Evolutionary conservation across 2,797 vertebrate species (phyloP).

Genomic region (Epinephelus coioides): DNA sequence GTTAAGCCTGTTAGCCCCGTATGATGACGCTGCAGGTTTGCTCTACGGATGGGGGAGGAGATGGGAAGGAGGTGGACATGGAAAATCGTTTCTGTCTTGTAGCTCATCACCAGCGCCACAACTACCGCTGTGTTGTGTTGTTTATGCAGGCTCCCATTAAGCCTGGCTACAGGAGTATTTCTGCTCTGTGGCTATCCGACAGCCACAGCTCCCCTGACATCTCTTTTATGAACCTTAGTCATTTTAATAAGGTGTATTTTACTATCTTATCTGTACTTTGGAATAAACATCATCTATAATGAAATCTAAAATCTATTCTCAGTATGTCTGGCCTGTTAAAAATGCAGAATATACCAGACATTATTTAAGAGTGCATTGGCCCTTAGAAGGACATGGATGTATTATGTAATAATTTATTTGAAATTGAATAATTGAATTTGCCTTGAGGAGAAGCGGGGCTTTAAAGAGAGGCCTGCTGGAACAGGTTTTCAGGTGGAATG

Average conservation of each 20-base stretch:
- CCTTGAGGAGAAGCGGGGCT: conserved; percentile 66
- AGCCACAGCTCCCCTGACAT: conserved; percentile 68
- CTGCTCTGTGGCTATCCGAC: conserved; percentile 55
- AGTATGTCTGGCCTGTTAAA: conserved; percentile 43
- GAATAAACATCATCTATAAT: conserved; percentile 75
- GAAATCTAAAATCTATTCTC: conserved; percentile 50
- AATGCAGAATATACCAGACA: conserved; percentile 51
- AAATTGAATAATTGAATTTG: conserved; percentile 82
- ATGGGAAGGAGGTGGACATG: conserved; percentile 29
- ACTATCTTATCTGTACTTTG: conserved; percentile 69
- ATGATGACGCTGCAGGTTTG: conserved; percentile 55
- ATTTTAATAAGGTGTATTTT: conserved; percentile 79
- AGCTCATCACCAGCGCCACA: conserved; percentile 20
- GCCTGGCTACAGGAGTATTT: conserved; percentile 50
- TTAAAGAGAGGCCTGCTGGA: conserved; percentile 43
- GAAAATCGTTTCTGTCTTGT: conserved; percentile 49
- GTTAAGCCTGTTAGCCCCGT: conserved; percentile 75
- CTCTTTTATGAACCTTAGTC: conserved; percentile 70
- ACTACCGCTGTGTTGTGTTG: conserved; percentile 30
- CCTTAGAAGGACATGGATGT: conserved; percentile 60
- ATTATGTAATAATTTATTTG: conserved; percentile 83
- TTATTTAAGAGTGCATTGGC: conserved; percentile 54
- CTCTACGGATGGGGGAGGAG: conserved; percentile 22
- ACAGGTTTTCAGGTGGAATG: conserved; percentile 47
- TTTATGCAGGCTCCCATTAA: conserved; percentile 63